Base-by-base conservation (phyloP, 2,797 vertebrate genomes). In the Falco berigora region DNA sequence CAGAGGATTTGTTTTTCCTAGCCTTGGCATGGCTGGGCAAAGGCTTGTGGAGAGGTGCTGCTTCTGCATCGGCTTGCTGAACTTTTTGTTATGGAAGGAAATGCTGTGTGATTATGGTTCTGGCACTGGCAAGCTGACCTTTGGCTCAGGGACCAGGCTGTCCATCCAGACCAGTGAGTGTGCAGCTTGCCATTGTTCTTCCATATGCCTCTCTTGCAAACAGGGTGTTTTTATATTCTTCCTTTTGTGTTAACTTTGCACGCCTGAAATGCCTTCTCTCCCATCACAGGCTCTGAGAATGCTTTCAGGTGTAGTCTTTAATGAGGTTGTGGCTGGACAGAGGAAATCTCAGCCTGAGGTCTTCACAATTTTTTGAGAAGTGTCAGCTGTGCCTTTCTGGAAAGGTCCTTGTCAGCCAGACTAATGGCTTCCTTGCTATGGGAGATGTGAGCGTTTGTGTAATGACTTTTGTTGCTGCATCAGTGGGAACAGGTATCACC, bases 71-170 rank as follows among this genome's bases (percentile, higher is more conserved):
- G 23, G 16, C 22, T 76, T 32, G 16, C 16, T 32, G 34, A 34
- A 1, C 22, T n/a, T 76, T 76, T 52, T 62, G 36, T 42, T 77
- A 42, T 63, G 36, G 30, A 63, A 63, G 30, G 36, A 52, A 77
- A 77, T 52, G 30, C 36, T 77, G 30, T 52, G 74, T 42, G 74
- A 27, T 14, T 40, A 13, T 40, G 12, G 12, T n/a, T 52, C 22
- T n/a, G 0, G 16, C 58, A 25, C 32, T 8, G 3, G 1, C 28
- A 56, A 34, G 24, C 5, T 8, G 14, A 22, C 32, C 1, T 58
- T 56, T 44, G 40, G 23, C n/a, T 75, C 56, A 24, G 56, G 73
- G 21, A 75, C 56, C 17, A 56, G 42, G 10, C 42, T 80, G 17
- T 67, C 17, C 1, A 2, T 67, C 40, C n/a, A 56, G 3, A 62